Evolutionary conservation across 2,797 vertebrate species (phyloP).

Genomic region (Hozukius guyotensis): DNA sequence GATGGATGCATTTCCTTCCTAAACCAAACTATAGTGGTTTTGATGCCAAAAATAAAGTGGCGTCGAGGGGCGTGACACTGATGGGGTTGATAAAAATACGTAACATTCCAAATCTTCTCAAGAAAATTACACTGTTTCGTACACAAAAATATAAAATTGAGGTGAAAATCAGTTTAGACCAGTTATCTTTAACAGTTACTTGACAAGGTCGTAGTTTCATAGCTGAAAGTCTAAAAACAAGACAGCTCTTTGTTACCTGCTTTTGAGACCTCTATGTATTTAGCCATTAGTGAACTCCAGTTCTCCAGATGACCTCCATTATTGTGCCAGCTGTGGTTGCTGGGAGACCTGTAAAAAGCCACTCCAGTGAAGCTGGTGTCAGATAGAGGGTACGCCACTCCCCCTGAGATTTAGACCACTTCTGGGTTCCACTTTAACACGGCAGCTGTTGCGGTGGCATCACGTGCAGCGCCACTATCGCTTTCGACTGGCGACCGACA

Average conservation of each 20-base stretch:
- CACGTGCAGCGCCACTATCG: slow-evolving; percentile 12
- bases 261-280: background rate
- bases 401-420: slow-evolving; percentile 29
- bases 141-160: background rate
- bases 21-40: too few relatives aligned
- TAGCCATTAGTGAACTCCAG: background rate
- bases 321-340: slow-evolving; percentile 25
- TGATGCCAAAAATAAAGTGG: too few relatives aligned
- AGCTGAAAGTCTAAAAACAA: background rate
- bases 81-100: too few relatives aligned
- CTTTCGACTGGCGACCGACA: slow-evolving; percentile 40
- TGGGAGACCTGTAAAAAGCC: slow-evolving; percentile 20
- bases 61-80: too few relatives aligned
- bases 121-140: background rate
- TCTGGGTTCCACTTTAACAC: slow-evolving; percentile 47
- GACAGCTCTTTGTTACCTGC: background rate
- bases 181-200: background rate
- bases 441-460: slow-evolving; percentile 62
- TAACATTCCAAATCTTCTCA: too few relatives aligned
- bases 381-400: slow-evolving; percentile 34
- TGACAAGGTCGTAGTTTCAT: background rate
- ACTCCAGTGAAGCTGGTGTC: slow-evolving; percentile 31
- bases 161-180: background rate
- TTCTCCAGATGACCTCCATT: slow-evolving; percentile 40
- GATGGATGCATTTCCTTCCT: too few relatives aligned